Percentiles rank a stretch among this genome's conserved stretches.
Conservation (phyloP, 2,888 invertebrate genomes). For the Dicroscelio sp. region DNA sequence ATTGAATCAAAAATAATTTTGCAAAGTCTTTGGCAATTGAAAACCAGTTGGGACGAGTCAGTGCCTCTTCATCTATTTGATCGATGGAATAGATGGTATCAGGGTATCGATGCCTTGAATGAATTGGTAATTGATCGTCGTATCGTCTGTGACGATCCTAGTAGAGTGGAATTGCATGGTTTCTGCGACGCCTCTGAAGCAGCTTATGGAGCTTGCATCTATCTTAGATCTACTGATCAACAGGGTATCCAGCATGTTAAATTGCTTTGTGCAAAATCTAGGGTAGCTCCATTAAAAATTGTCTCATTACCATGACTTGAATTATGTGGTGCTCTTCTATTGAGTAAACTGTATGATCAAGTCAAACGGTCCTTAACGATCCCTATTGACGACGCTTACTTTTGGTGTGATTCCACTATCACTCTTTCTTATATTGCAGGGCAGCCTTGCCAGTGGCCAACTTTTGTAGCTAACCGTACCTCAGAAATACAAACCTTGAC, state of each 20-base stretch:
- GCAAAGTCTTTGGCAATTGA: constrained; percentile 30
- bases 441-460: constrained; percentile 44
- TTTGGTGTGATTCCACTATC: constrained; percentile 84
- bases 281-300: background rate
- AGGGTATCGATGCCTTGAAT: background rate
- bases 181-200: constrained; percentile 59
- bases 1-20: constrained; percentile 2
- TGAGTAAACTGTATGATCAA: background rate
- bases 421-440: constrained; percentile 80
- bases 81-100: background rate
- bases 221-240: background rate
- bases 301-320: constrained; percentile 14
- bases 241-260: background rate
- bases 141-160: background rate
- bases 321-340: background rate
- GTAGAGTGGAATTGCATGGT: constrained; percentile 2
- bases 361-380: background rate
- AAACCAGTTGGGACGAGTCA: constrained; percentile 41
- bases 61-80: background rate
- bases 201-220: constrained; percentile 36
- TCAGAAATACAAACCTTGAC: constrained; percentile 38
- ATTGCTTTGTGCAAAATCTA: constrained; percentile 25
- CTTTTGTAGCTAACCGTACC: constrained; percentile 47
- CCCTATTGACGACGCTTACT: constrained; percentile 46
- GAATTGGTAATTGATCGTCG: constrained; percentile 1